Evolutionary conservation across 2,888 invertebrate genomes (phyloP), one percentile per base, ranked within the genome.

Genomic region (Melanotus villosus): DNA sequence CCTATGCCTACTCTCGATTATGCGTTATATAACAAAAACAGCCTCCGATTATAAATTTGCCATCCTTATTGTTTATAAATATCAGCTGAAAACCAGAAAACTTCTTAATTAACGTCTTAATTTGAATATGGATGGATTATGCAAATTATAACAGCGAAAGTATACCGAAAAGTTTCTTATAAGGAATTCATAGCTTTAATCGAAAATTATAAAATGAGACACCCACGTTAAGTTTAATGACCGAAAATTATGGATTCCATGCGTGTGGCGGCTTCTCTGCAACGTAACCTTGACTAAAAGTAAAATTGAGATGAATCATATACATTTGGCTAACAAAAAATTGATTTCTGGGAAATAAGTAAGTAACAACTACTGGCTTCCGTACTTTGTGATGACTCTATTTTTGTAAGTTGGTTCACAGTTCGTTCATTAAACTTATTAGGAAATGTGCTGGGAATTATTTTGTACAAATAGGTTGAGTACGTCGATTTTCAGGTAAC

Each of bases 21-120:
- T 30, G 32, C 52, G 52, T 34, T 52, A 19, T 18, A 18, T 52
- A 12, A 52, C 26, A 30, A 7, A 50, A 50, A n/a, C n/a, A n/a
- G 26, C 3, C 26, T 3, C 32, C n/a, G 16, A 16, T 16, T 32
- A 26, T 18, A 32, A 52, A 52, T 32, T 34, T 10, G 32, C n/a
- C 30, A 19, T 18, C 32, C n/a, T 50, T n/a, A 52, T 52, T 52
- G 52, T 52, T 52, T 52, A 32, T 52, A 32, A 52, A 52, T 52
- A 32, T 7, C 2, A 32, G 23, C 52, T 23, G 12, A 26, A 50
- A 30, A 50, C 23, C 16, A 16, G 52, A n/a, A 32, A 26, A 26
- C 26, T 14, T 30, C 14, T 9, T 6, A 12, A 50, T 43, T 43
- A 23, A n/a, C 47, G 23, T 47, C 12, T 12, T 21, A 47, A 23